Evolutionary conservation across 1,140 invertebrate genomes (phyloP), one percentile per base, ranked within the genome.

Genomic region (Drosophila insularis): DNA sequence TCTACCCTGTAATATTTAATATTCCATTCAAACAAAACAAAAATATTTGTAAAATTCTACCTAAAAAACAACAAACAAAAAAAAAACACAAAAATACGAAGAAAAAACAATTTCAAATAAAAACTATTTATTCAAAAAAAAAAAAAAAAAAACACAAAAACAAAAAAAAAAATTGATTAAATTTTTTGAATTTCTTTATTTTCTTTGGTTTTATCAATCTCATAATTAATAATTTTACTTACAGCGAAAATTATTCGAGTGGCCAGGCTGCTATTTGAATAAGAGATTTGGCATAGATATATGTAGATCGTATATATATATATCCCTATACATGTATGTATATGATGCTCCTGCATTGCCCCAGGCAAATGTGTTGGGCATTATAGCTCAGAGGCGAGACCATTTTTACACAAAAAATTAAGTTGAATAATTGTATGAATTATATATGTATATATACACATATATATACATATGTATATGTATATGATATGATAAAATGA

Each of bases 121-220:
- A 87, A 89, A 84, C 77, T 89, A 89, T 89, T 89, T 89, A 89
- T 89, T 89, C 84, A 89, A 89, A 89, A 89, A 89, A 70, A 80
- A 89, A n/a, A 89, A 70, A 32, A 55, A 65, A 74, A 58, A 63
- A 63, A 63, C 40, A 46, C 5, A 19, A 21, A 19, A 50, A 21
- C 19, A 21, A 50, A 11, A 35, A 35, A 8, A 50, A 21, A 14
- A 50, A 21, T 50, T 2, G 43, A 21, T 50, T 2, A 19, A 21
- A 11, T 21, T 46, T 65, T 78, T 78, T 78, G 63, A 50, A 63
- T 75, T 59, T 68, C 63, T 58, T 54, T 39, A 50, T 39, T 67
- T 78, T 77, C 4, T 27, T 27, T 27, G 27, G n/a, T n/a, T 27
- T 27, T 6, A 27, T 27, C 27, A 27, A 55, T 53, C 61, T 80